These are phyloP conservation scores for Hydrolagus colliei DNA, from an alignment of 2,797 vertebrate genomes.

Conservation along the genomic window DNA sequence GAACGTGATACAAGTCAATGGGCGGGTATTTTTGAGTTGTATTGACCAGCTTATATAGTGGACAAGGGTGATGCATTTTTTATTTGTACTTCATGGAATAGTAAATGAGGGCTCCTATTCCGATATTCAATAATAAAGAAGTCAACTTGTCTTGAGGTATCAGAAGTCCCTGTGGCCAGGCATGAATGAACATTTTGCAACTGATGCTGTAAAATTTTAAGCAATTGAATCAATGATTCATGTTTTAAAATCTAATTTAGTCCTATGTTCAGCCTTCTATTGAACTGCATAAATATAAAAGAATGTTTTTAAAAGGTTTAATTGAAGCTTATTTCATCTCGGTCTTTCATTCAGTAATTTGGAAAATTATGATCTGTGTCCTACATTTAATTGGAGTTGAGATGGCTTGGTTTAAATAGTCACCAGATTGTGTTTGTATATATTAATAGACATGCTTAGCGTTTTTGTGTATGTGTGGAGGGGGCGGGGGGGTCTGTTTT, in stretches of 20 bases:
- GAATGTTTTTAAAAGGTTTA: neutral
- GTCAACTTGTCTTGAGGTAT: neutral
- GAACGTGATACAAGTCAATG: too few species aligned
- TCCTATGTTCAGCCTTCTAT: neutral
- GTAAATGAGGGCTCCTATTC: neutral
- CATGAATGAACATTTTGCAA: neutral
- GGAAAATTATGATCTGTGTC: too few species aligned
- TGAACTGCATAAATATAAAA: too few species aligned
- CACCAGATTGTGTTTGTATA: too few species aligned
- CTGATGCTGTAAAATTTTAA: neutral
- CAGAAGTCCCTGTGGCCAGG: neutral
- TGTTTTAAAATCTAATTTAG: neutral
- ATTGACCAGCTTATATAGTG: neutral
- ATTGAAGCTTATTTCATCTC: too few species aligned
- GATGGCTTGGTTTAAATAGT: too few species aligned
- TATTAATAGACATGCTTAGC: too few species aligned
- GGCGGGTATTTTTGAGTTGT: neutral
- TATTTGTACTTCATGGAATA: too few species aligned
- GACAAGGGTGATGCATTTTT: neutral
- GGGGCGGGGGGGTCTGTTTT: too few species aligned
- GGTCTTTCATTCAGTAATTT: too few species aligned
- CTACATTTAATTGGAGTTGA: too few species aligned
- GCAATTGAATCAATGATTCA: neutral
- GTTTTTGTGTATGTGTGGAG: too few species aligned
- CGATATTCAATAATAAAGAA: slow-evolving; percentile 21